Base-by-base conservation (phyloP, 2,888 invertebrate genomes). In the Tetramorium bicarinatum region DNA sequence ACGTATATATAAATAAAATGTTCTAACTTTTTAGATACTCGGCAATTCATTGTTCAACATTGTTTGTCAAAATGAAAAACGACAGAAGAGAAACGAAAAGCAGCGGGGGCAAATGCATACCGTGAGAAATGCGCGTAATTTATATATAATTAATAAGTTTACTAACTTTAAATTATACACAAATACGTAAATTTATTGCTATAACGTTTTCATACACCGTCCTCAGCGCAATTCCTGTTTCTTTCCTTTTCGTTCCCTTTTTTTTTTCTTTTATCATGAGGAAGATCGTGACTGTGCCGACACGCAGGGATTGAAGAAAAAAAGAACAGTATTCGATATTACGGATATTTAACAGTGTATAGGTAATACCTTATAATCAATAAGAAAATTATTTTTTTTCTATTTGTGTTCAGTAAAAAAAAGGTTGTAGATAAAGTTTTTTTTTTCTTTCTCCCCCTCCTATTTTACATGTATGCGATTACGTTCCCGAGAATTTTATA, bases 101-200 rank as follows among this genome's bases (percentile, higher is more conserved):
- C 71, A 84, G 34, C 83, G 83, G 85, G 88, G 82, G 66, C 85
- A 89, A 34, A 85, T 84, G 84, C 85, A 90, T 85, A 89, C 64
- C 79, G 85, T 87, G 80, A 84, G 85, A 86, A 21, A 72, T 44
- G 54, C 85, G 85, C 83, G 85, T 84, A 71, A 87, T 87, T 89
- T 69, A 89, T 90, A 86, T 91, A 90, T 92, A 92, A 92, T 92
- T 90, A 92, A 92, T 92, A 92, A 92, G 90, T 92, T 92, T 92
- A 92, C 89, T 92, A 91, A 92, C 85, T 91, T 91, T 88, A 91
- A 92, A 92, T 92, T 92, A 92, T 91, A 92, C 91, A 92, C 92
- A 92, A 91, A 92, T 92, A 91, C 92, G 92, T 91, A 92, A 91
- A 91, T 92, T 92, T 92, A 92, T 92, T 92, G 92, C 92, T 92